Evolutionary conservation across 1,140 invertebrate genomes (phyloP).

Genomic region (Drosophila obscura): DNA sequence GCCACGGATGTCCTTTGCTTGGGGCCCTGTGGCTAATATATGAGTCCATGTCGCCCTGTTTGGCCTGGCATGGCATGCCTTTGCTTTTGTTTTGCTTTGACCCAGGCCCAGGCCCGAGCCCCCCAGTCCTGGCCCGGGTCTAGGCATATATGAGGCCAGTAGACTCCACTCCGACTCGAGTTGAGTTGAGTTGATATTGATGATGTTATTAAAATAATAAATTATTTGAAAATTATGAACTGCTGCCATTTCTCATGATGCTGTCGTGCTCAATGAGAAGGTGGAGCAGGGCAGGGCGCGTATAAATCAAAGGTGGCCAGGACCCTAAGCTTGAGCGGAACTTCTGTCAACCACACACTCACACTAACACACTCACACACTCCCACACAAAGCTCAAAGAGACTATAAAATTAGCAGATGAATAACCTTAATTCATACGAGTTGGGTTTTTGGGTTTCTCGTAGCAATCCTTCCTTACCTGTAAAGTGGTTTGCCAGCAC

Average conservation of each 20-base stretch:
- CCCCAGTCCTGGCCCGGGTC: slow-evolving; percentile 14
- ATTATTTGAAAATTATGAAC: slow-evolving; percentile 83
- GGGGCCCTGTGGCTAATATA: slow-evolving; percentile 76
- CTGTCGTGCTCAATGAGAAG: slow-evolving; percentile 41
- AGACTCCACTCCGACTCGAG: slow-evolving; percentile 13
- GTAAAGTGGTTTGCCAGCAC: slow-evolving; percentile 92
- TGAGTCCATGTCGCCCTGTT: slow-evolving; percentile 67
- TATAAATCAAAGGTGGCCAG: slow-evolving; percentile 65
- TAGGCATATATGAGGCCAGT: slow-evolving; percentile 53
- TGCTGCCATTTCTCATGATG: slow-evolving; percentile 78
- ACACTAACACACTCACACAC: slow-evolving; percentile 5
- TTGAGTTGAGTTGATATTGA: slow-evolving; percentile 76
- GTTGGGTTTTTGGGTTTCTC: slow-evolving; percentile 8
- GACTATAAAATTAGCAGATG: slow-evolving; percentile 51
- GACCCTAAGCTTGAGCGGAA: slow-evolving; percentile 16
- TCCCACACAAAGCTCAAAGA: slow-evolving; percentile 34
- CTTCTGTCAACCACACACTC: slow-evolving; percentile 25
- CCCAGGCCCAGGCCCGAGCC: slow-evolving; percentile 35
- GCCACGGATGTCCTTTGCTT: slow-evolving; percentile 67
- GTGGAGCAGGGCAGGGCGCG: slow-evolving; percentile 15
- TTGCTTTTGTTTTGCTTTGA: slow-evolving; percentile 66
- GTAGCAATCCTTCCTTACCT: slow-evolving; percentile 86
- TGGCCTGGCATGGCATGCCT: slow-evolving; percentile 53
- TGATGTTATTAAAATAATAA: slow-evolving; percentile 83
- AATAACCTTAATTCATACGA: slow-evolving; percentile 18